These are phyloP conservation scores for Odontophorus gujanensis DNA, from an alignment of 2,113 vertebrate species.

Conservation along the genomic window DNA sequence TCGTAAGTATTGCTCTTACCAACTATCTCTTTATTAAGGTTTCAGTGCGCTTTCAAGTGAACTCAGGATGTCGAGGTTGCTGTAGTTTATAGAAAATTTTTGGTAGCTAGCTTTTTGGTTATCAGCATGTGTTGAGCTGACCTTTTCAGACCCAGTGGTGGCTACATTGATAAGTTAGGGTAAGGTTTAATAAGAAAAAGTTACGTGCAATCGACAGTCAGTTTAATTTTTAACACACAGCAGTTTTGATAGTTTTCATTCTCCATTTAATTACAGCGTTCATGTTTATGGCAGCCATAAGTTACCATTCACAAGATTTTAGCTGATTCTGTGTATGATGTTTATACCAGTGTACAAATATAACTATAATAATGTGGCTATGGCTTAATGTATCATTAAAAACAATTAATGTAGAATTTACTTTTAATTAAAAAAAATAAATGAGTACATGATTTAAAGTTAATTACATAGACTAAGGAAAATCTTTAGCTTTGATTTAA, in stretches of 20 bases:
- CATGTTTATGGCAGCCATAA: neutral
- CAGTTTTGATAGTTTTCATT: neutral
- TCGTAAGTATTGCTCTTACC: conserved; percentile 84
- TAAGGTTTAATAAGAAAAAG: neutral
- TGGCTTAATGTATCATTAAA: neutral
- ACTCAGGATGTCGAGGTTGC: neutral
- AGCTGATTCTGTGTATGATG: neutral
- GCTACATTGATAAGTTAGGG: neutral
- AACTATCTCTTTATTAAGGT: neutral
- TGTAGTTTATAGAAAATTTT: neutral
- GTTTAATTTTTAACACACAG: neutral
- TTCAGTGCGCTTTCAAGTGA: neutral
- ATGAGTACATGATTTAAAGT: neutral
- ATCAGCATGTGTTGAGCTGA: neutral
- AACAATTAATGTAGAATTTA: neutral
- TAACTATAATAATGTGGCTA: neutral
- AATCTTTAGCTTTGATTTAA: neutral
- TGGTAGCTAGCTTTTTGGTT: neutral
- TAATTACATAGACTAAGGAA: neutral
- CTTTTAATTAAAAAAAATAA: neutral
- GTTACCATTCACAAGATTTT: neutral
- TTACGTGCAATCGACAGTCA: neutral
- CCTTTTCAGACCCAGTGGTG: neutral
- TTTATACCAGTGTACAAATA: neutral
- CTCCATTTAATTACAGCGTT: neutral